Evolutionary conservation across 2,888 invertebrate genomes (phyloP), one percentile per base, ranked within the genome.

Genomic region (Dryocosmus kuriphilus): DNA sequence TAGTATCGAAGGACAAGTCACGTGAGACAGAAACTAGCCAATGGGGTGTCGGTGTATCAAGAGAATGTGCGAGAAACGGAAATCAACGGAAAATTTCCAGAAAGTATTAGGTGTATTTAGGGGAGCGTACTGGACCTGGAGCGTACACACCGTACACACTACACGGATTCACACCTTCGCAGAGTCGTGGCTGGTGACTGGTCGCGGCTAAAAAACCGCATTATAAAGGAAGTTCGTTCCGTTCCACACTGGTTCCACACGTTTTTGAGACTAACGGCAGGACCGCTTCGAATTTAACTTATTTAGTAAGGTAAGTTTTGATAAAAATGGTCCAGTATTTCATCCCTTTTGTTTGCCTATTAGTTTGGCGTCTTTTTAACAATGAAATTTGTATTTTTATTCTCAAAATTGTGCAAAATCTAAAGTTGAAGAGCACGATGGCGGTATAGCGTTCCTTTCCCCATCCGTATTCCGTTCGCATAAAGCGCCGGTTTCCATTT

Each of bases 261-360:
- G 46, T 65, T 65, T 65, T 65, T 65, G 24, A 16, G 6, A 16
- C 41, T 14, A 27, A 19, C 41, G 24, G 38, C 67, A 16, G 16
- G 24, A 16, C 41, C 41, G 24, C 27, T 30, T 71, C 30, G n/a
- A 46, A 51, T 51, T 71, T 71, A 27, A 30, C 46, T 71, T 71
- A 46, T 71, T 71, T 71, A 46, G 51, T 71, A 46, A 71, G 71
- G 71, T 71, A 71, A 71, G 71, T 30, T 51, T 51, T 8, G 9
- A 5, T 19, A 51, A 51, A 30, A 71, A 41, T 67, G 16, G 19
- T 27, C 19, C 22, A 24, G 27, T 41, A 41, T 27, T 14, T 24
- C 27, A 24, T 41, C 16, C 3, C 1, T 67, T 14, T 46, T 67
- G 5, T 67, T 41, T 27, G 3, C 22, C 19, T 6, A 46, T 16